A percentile compares a stretch with the other conserved stretches of the same genome.
Evolutionary conservation across 2,797 vertebrate genomes (phyloP).

Genomic region (Aldrovandia affinis): DNA sequence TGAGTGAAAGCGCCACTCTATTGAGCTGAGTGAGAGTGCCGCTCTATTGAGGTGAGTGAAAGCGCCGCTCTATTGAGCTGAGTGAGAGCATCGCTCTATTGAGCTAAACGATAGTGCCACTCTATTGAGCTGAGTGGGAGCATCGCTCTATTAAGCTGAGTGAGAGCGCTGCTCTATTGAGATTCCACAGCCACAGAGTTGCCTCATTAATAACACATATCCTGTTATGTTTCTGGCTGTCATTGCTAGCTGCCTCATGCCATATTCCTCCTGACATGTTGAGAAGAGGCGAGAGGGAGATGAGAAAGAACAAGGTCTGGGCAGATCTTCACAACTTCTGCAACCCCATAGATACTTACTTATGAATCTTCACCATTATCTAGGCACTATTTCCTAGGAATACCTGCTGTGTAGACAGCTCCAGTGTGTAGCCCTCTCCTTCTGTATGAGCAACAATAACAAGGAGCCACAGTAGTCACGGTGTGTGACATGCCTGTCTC

Average conservation of each 20-base stretch:
- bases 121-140: conserved; percentile 50
- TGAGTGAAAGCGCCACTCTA: conserved; percentile 40
- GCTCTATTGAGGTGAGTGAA: conserved; percentile 37
- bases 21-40: conserved; percentile 41
- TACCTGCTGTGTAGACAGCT: neutral
- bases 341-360: conserved; percentile 18
- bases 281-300: neutral
- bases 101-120: too few relatives aligned
- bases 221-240: conserved; percentile 15
- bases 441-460: neutral
- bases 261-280: neutral
- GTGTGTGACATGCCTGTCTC: too few relatives aligned
- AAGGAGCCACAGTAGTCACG: too few relatives aligned
- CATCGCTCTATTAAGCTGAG: conserved; percentile 31
- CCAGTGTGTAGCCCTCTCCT: neutral
- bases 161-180: conserved; percentile 34
- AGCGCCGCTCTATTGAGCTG: conserved; percentile 31
- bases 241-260: neutral
- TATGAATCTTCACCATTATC: conserved; percentile 1
- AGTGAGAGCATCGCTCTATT: conserved; percentile 39
- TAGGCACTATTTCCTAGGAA: neutral
- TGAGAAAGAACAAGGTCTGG: neutral
- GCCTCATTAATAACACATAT: conserved; percentile 44
- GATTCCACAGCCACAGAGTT: conserved; percentile 24
- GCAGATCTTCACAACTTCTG: neutral